Percentiles rank a stretch among this genome's conserved stretches.
Evolutionary conservation across 2,888 invertebrate species (phyloP).

Genomic region (Stenodera caucasica): DNA sequence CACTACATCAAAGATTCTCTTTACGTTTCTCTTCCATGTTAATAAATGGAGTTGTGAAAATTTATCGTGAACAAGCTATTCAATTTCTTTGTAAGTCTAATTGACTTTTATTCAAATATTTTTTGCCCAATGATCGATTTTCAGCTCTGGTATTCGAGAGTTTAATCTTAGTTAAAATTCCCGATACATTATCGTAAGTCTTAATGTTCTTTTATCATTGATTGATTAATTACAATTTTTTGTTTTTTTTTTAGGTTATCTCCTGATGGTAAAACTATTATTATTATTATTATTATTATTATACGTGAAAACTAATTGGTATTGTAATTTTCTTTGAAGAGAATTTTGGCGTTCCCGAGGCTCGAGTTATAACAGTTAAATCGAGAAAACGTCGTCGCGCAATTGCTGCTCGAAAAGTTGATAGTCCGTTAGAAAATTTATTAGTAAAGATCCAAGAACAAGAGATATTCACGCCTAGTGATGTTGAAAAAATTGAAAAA

Average conservation of each 20-base stretch:
- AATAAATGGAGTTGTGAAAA: conserved; percentile 9
- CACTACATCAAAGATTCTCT: conserved; percentile 9
- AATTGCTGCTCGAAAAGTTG: not conserved
- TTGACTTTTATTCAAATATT: no score
- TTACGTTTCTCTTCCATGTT: conserved; percentile 14
- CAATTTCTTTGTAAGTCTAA: not conserved
- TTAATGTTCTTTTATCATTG: no score
- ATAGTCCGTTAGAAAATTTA: not conserved
- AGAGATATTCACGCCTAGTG: not conserved
- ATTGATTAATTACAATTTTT: no score
- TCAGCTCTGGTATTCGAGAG: no score
- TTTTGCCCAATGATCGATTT: no score
- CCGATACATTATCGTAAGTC: no score
- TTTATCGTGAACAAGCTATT: conserved; percentile 5
- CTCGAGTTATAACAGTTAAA: not conserved
- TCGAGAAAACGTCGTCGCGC: not conserved
- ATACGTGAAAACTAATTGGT: no score
- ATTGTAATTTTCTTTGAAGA: not conserved
- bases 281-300: no score
- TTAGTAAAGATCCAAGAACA: not conserved
- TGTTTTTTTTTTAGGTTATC: no score
- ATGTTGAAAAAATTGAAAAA: not conserved
- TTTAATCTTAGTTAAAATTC: no score
- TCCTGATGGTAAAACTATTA: no score
- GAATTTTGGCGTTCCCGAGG: not conserved